A percentile compares a stretch with the other conserved stretches of the same genome.
phyloP scores from a whole-genome alignment of 1,140 invertebrate genomes.

The Apis dorsata region DNA sequence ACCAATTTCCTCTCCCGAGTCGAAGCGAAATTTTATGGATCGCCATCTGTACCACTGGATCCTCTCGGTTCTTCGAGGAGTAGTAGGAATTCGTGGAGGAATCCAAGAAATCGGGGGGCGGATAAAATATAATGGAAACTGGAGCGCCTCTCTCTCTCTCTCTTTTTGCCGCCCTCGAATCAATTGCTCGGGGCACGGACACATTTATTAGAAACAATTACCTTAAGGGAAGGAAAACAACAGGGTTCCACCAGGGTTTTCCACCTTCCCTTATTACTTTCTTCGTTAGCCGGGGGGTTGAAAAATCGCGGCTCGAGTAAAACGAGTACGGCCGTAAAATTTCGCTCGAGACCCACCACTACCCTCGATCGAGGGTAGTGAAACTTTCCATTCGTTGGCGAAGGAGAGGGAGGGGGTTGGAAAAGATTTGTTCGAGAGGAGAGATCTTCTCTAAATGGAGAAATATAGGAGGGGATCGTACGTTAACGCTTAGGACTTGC shows the following conservation, averaged over 20 bases:
- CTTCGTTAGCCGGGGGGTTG: constrained; percentile 24
- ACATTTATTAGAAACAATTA: constrained; percentile 37
- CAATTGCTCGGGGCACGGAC: background rate
- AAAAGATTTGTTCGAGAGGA: constrained; percentile 48
- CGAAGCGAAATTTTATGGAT: constrained; percentile 4
- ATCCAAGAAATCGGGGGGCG: background rate
- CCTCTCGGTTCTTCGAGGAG: background rate
- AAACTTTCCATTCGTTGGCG: constrained; percentile 37
- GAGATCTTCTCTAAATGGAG: background rate
- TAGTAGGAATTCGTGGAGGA: background rate
- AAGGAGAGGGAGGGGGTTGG: background rate
- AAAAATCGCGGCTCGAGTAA: constrained; percentile 42
- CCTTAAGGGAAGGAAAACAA: background rate
- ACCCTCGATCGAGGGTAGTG: background rate
- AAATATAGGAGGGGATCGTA: constrained; percentile 41
- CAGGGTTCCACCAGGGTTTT: background rate
- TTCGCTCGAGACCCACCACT: constrained; percentile 7
- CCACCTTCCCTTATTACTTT: constrained; percentile 39
- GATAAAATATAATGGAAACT: background rate
- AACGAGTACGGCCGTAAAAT: constrained; percentile 24
- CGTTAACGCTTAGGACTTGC: constrained; percentile 35
- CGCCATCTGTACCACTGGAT: background rate
- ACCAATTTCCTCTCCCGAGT: constrained; percentile 6
- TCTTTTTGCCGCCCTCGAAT: background rate
- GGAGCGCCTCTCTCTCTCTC: background rate